Conservation (phyloP, 2,797 vertebrate species). For the Parauchenoglanis ngamensis region DNA sequence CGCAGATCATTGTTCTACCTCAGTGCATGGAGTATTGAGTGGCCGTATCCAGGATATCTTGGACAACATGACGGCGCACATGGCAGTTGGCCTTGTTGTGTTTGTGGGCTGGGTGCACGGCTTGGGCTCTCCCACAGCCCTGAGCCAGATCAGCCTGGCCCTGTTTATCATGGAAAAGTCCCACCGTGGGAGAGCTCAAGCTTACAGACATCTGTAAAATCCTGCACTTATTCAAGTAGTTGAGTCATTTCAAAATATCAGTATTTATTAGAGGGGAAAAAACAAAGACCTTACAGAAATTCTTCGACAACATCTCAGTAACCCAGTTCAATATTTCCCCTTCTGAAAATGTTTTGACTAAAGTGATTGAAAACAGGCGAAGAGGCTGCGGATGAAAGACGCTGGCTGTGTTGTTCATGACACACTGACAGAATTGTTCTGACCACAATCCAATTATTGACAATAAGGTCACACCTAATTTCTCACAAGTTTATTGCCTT, state of each 20-base stretch:
- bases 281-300: conserved; percentile 51
- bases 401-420: conserved; percentile 29
- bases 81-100: conserved; percentile 58
- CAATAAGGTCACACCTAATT: conserved; percentile 44
- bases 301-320: conserved; percentile 53
- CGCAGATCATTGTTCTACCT: conserved; percentile 59
- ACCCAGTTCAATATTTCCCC: conserved; percentile 61
- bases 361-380: conserved; percentile 66
- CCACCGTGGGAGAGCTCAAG: conserved; percentile 62
- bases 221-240: conserved; percentile 59
- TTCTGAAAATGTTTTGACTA: conserved; percentile 65
- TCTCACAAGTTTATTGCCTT: conserved; percentile 30
- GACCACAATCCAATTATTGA: conserved; percentile 34
- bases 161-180: conserved; percentile 61
- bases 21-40: conserved; percentile 51
- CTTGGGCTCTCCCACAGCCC: conserved; percentile 55
- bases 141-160: conserved; percentile 44
- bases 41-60: conserved; percentile 60
- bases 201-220: conserved; percentile 59
- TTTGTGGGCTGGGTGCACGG: conserved; percentile 56
- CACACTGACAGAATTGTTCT: conserved; percentile 17
- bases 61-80: conserved; percentile 56
- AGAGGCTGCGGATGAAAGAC: conserved; percentile 29
- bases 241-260: conserved; percentile 67
- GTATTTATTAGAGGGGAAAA: conserved; percentile 63